Evolutionary conservation across 2,113 vertebrate genomes (phyloP).

Genomic region (Crotalus viridis): DNA sequence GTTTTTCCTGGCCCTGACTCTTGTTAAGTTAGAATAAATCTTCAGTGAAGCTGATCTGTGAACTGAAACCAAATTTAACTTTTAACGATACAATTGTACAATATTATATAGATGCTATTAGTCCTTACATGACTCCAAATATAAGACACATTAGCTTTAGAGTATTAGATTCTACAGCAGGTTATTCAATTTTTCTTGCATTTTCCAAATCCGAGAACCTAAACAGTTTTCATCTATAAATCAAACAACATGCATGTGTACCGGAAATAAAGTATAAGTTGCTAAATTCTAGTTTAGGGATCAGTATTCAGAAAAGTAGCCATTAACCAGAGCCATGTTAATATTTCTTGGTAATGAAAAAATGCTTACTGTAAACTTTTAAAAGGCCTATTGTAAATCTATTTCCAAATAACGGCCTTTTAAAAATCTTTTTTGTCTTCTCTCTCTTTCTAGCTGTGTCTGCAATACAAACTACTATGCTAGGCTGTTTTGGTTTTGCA

Average conservation of each 20-base stretch:
- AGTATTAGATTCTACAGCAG: background rate
- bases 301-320: background rate
- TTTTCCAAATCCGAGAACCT: background rate
- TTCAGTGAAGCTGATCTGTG: background rate
- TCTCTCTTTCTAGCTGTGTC: background rate
- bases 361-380: background rate
- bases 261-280: background rate
- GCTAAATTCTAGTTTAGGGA: background rate
- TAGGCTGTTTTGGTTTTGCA: slow-evolving; percentile 16
- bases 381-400: background rate
- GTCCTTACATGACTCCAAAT: background rate
- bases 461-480: slow-evolving; percentile 10
- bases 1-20: background rate
- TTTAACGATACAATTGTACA: background rate
- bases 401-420: background rate
- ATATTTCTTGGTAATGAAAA: background rate
- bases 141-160: background rate
- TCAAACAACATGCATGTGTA: background rate
- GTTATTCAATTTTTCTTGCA: background rate
- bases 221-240: background rate
- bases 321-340: background rate
- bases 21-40: background rate
- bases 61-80: background rate
- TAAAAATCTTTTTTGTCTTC: background rate
- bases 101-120: background rate